Evolutionary conservation across 2,888 invertebrate genomes (phyloP).

Genomic region (Clusia tigrina): DNA sequence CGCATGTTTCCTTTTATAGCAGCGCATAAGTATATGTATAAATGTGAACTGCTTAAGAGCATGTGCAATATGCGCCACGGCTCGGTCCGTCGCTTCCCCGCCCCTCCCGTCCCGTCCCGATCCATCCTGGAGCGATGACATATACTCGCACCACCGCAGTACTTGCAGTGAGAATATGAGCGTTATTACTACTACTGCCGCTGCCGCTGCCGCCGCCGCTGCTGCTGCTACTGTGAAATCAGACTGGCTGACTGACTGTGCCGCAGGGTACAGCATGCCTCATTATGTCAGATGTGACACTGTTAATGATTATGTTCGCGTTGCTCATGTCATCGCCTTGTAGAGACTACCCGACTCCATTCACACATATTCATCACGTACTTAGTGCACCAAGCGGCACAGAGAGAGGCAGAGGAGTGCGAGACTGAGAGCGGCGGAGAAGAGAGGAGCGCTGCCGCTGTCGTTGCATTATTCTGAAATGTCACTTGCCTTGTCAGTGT

Average conservation of each 20-base stretch:
- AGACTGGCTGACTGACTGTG: constrained; percentile 30
- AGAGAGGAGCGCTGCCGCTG: constrained; percentile 10
- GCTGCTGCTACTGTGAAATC: too few species aligned
- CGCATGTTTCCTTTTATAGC: constrained; percentile 55
- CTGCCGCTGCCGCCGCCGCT: not conserved
- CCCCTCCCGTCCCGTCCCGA: too few species aligned
- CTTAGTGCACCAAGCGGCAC: too few species aligned
- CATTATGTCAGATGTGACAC: constrained; percentile 63
- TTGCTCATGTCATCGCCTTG: constrained; percentile 28
- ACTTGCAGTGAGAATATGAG: not conserved
- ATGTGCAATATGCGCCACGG: constrained; percentile 27
- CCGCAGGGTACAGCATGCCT: constrained; percentile 50
- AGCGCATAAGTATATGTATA: constrained; percentile 49
- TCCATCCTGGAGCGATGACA: too few species aligned
- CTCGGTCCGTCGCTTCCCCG: not conserved
- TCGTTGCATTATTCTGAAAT: constrained; percentile 16
- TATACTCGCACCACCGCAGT: too few species aligned
- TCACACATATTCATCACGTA: constrained; percentile 20
- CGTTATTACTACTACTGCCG: too few species aligned
- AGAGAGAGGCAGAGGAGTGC: too few species aligned
- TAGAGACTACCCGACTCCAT: too few species aligned
- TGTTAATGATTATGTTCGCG: constrained; percentile 58
- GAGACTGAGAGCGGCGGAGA: too few species aligned
- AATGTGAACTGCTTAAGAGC: constrained; percentile 59
- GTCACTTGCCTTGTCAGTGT: constrained; percentile 31